phyloP scores from a whole-genome alignment of 2,113 vertebrate genomes.

The Ctenodactylus gundi region DNA sequence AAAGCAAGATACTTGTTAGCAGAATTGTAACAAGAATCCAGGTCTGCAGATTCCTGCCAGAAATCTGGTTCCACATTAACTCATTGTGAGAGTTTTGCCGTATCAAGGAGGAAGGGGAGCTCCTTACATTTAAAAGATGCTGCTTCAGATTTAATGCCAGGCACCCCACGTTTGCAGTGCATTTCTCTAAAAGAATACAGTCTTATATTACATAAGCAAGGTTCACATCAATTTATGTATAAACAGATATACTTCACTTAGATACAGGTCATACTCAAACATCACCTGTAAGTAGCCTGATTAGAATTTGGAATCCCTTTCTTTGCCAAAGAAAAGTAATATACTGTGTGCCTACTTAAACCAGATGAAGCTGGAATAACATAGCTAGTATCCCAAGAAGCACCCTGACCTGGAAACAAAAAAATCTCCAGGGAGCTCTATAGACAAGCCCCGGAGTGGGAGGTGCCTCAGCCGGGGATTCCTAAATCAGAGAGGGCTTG shows the following conservation, averaged over 20 bases:
- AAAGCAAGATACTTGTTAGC: conserved; percentile 33
- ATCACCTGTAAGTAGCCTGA: conserved; percentile 8
- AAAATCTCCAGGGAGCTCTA: neutral
- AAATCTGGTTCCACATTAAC: neutral
- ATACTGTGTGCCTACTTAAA: neutral
- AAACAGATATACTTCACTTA: conserved; percentile 11
- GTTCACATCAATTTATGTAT: conserved; percentile 11
- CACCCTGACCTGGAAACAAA: neutral
- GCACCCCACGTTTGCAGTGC: neutral
- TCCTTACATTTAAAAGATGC: neutral
- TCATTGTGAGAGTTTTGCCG: neutral
- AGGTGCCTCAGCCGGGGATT: neutral
- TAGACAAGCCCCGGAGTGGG: neutral
- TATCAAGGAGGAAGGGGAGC: neutral
- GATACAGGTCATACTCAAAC: conserved; percentile 25
- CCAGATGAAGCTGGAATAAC: neutral
- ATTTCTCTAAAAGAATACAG: neutral
- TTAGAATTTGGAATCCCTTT: conserved; percentile 19
- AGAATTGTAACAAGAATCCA: conserved; percentile 26
- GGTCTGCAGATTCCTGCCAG: neutral
- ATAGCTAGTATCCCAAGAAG: neutral
- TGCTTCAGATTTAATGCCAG: conserved; percentile 25
- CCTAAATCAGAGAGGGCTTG: neutral
- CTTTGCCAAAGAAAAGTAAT: conserved; percentile 8
- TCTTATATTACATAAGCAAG: neutral